These are phyloP conservation scores for Anguilla megastoma DNA, from an alignment of 2,797 vertebrate species.

Conservation along the genomic window DNA sequence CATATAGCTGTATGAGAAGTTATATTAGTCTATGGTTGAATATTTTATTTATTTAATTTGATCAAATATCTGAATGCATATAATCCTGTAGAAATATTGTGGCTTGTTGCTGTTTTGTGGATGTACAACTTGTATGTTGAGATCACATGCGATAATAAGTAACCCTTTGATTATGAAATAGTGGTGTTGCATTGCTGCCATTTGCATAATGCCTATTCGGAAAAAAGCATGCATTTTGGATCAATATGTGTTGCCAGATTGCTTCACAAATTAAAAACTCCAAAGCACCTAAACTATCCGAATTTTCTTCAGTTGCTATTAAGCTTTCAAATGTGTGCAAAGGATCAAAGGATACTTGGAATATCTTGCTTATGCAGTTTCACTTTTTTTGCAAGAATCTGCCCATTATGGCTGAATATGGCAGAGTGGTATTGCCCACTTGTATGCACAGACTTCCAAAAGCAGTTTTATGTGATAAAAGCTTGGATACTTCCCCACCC, in stretches of 20 bases:
- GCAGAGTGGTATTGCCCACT: not conserved
- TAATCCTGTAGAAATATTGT: not conserved
- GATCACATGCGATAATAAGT: not conserved
- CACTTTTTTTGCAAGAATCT: not conserved
- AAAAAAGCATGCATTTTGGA: not conserved
- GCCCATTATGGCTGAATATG: not conserved
- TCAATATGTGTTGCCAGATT: conserved; percentile 11
- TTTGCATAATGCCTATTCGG: not conserved
- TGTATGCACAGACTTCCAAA: not conserved
- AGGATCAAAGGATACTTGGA: not conserved
- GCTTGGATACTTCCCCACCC: not conserved
- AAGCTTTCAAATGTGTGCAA: not conserved
- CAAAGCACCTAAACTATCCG: not conserved
- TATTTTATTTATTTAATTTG: not conserved
- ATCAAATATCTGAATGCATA: not conserved
- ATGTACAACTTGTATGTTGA: not conserved
- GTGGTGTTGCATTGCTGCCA: not conserved
- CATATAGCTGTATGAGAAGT: not conserved
- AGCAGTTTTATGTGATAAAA: not conserved
- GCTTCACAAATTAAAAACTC: not conserved
- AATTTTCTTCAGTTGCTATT: not conserved
- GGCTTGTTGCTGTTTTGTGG: not conserved
- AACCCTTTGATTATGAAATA: not conserved
- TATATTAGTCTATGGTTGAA: not conserved
- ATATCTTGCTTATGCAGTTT: not conserved